A percentile compares a stretch with the other conserved stretches of the same genome.
Evolutionary conservation across 2,888 invertebrate species (phyloP).

Genomic region (Dendrolimus pini): DNA sequence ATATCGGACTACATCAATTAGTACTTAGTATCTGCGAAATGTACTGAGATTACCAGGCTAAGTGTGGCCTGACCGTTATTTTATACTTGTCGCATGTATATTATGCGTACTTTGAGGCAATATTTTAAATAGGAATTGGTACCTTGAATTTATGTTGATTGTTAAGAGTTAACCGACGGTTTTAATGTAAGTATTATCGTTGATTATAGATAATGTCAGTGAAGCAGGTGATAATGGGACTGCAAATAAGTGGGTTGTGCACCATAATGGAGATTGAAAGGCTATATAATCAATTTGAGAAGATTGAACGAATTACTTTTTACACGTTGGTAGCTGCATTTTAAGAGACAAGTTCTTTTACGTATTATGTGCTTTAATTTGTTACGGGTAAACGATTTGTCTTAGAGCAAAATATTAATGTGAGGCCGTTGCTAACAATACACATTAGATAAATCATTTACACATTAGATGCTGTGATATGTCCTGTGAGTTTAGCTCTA

Average conservation of each 20-base stretch:
- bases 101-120: not conserved
- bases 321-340: not conserved
- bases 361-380: too few species aligned
- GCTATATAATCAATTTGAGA: conserved; percentile 2
- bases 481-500: too few species aligned
- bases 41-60: conserved; percentile 14
- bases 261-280: conserved; percentile 11
- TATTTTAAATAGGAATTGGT: not conserved
- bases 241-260: conserved; percentile 4
- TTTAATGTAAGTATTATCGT: not conserved
- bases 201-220: not conserved
- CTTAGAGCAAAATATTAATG: too few species aligned
- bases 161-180: not conserved
- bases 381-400: too few species aligned
- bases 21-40: conserved; percentile 26
- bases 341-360: too few species aligned
- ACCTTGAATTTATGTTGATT: not conserved
- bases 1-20: conserved; percentile 31
- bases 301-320: not conserved
- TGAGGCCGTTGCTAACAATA: too few species aligned
- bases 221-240: not conserved
- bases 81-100: not conserved
- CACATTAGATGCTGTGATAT: too few species aligned
- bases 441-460: too few species aligned
- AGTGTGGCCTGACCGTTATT: conserved; percentile 2